Percentiles rank a stretch among this genome's conserved stretches.
Evolutionary conservation across 2,888 invertebrate species (phyloP).

Genomic region (Apamea sordens): DNA sequence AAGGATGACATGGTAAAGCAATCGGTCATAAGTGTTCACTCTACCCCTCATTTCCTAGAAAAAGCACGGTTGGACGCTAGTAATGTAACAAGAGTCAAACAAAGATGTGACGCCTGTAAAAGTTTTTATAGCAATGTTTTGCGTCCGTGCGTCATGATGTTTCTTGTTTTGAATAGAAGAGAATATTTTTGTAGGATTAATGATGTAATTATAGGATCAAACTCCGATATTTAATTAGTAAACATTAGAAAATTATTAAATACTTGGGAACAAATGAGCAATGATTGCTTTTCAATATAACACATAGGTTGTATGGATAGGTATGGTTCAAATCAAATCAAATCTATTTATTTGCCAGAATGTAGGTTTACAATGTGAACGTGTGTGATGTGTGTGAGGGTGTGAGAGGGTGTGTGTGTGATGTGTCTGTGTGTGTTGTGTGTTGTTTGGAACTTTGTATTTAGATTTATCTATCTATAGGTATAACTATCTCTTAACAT

Average conservation of each 20-base stretch:
- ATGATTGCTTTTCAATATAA: not conserved
- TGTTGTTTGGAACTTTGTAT: not conserved
- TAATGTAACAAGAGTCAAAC: not conserved
- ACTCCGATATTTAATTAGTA: not conserved
- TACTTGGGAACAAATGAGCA: not conserved
- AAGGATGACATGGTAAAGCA: slow-evolving; percentile 47
- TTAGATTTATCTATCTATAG: not conserved
- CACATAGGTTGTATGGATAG: not conserved
- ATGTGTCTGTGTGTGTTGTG: too few species aligned
- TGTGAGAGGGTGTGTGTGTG: too few species aligned
- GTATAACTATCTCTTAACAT: not conserved
- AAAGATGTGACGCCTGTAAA: slow-evolving; percentile 45
- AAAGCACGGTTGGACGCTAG: slow-evolving; percentile 24
- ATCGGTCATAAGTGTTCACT: slow-evolving; percentile 54
- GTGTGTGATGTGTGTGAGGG: too few species aligned
- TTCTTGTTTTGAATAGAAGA: slow-evolving; percentile 5
- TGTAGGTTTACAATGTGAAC: too few species aligned
- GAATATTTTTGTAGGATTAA: not conserved
- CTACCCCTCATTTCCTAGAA: slow-evolving; percentile 45
- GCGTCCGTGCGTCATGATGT: not conserved
- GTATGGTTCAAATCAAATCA: not conserved
- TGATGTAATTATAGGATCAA: not conserved
- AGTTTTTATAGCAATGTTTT: slow-evolving; percentile 56
- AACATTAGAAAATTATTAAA: not conserved
- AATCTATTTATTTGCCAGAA: too few species aligned